phyloP scores from a whole-genome alignment of 2,113 vertebrate genomes.

The Sigmodon hispidus region DNA sequence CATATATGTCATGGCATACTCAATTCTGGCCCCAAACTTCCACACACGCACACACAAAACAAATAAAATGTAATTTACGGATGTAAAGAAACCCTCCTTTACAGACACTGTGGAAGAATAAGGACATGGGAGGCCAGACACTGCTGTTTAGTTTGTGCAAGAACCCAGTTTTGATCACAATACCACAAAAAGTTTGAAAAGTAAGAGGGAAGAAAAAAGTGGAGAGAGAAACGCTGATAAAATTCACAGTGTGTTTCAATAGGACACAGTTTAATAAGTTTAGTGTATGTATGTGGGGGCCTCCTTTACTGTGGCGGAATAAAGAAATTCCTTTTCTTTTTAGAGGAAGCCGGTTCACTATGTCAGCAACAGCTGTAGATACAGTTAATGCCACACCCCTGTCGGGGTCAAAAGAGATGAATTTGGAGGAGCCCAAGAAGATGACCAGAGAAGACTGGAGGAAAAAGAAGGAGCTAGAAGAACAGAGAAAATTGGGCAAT shows the following conservation, averaged over 20 bases:
- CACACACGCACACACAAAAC: neutral
- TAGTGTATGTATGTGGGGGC: neutral
- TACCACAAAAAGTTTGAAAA: neutral
- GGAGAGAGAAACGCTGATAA: neutral
- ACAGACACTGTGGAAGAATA: conserved; percentile 1
- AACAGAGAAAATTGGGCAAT: conserved; percentile 97
- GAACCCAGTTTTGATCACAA: neutral
- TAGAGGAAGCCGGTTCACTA: neutral
- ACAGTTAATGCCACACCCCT: conserved; percentile 56
- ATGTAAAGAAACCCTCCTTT: neutral
- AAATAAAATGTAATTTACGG: neutral
- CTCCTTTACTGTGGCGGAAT: neutral
- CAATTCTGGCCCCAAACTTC: too few relatives aligned
- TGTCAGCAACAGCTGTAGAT: conserved; percentile 78
- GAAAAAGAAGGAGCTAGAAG: conserved; percentile 98
- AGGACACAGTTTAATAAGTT: neutral
- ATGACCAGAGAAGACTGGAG: conserved; percentile 99
- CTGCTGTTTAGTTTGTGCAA: neutral
- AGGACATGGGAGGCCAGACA: neutral
- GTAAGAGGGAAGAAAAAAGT: neutral
- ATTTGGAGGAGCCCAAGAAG: conserved; percentile 97
- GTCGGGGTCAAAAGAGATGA: conserved; percentile 88
- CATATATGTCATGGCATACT: neutral
- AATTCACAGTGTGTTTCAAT: neutral
- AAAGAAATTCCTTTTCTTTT: neutral